Conservation (phyloP, 2,888 invertebrate genomes). For the Eremobia ochroleuca region DNA sequence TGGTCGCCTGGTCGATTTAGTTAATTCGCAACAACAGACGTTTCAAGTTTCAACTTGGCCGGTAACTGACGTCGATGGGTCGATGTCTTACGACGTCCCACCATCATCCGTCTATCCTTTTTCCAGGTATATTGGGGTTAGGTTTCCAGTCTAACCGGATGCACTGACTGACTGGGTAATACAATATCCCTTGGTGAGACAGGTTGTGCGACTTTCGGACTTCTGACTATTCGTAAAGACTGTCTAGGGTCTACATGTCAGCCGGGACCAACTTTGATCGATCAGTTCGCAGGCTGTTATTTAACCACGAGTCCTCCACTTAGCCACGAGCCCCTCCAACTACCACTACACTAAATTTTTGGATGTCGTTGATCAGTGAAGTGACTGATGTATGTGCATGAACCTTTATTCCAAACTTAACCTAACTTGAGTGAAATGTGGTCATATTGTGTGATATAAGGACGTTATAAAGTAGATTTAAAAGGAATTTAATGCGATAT, state of each 20-base stretch:
- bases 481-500: constrained; percentile 44
- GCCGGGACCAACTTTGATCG: not conserved
- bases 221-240: not conserved
- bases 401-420: constrained; percentile 16
- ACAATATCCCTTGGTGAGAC: not conserved
- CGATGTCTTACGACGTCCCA: not conserved
- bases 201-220: not conserved
- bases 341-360: not conserved
- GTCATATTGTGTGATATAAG: constrained; percentile 38
- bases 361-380: not conserved
- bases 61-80: not conserved
- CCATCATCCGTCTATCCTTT: not conserved
- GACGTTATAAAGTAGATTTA: constrained; percentile 47
- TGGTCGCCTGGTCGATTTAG: too few species aligned
- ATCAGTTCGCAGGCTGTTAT: not conserved
- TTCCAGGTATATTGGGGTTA: not conserved
- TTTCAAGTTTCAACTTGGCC: not conserved
- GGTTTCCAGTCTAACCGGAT: not conserved
- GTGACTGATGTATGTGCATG: not conserved
- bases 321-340: not conserved
- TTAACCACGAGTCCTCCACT: not conserved
- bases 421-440: constrained; percentile 29
- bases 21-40: not conserved
- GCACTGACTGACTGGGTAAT: not conserved
- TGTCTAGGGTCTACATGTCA: not conserved